These are phyloP conservation scores for Zosterops borbonicus DNA, from an alignment of 2,113 vertebrate species.

Conservation along the genomic window DNA sequence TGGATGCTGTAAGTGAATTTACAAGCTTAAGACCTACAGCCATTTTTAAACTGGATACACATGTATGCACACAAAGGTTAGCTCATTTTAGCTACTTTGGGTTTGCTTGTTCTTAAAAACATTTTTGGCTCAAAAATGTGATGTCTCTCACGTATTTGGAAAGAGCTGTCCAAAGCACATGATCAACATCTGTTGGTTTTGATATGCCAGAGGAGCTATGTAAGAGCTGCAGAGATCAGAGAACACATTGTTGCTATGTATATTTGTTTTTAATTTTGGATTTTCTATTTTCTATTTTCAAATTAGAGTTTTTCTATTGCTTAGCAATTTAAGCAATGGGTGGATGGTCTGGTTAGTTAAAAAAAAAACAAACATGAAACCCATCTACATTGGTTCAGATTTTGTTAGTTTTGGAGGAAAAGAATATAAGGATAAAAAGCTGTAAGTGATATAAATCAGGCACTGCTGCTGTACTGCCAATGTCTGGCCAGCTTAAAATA, in stretches of 20 bases:
- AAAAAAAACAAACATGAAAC: background rate
- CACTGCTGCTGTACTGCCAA: background rate
- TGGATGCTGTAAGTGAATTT: background rate
- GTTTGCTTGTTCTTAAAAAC: conserved; percentile 5
- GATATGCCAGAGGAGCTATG: background rate
- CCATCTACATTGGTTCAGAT: background rate
- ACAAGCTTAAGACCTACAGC: background rate
- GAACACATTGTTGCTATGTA: background rate
- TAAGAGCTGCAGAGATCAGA: background rate
- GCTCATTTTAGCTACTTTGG: background rate
- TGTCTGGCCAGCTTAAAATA: background rate
- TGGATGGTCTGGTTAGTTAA: background rate
- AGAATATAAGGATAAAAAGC: background rate
- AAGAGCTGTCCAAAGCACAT: background rate
- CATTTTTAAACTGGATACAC: background rate
- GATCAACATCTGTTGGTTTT: conserved; percentile 21
- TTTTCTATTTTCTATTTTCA: background rate
- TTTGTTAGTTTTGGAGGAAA: conserved; percentile 19
- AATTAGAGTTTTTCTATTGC: background rate
- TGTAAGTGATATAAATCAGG: background rate
- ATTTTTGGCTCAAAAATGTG: conserved; percentile 12
- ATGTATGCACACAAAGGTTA: accelerated
- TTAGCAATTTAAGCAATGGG: background rate
- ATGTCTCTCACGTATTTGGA: background rate
- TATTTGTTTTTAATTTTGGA: background rate